Evolutionary conservation across 2,888 invertebrate genomes (phyloP).

Genomic region (Heliconius ismenius): DNA sequence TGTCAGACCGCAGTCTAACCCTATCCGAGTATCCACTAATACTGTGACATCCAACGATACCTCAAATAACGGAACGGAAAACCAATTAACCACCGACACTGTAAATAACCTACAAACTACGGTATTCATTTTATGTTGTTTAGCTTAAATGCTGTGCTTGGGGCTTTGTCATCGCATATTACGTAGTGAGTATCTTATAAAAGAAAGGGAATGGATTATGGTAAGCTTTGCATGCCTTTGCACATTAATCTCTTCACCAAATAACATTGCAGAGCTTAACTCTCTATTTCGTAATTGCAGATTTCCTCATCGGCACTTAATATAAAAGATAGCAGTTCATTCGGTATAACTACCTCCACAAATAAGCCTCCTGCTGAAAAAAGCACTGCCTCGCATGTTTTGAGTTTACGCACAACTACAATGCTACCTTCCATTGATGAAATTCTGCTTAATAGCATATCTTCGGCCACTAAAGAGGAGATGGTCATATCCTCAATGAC

Average conservation of each 20-base stretch:
- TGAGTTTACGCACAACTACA: conserved; percentile 80
- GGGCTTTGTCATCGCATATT: conserved; percentile 62
- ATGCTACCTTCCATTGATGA: conserved; percentile 83
- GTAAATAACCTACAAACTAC: conserved; percentile 80
- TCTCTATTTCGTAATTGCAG: conserved; percentile 79
- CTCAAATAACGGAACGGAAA: conserved; percentile 83
- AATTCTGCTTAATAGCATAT: conserved; percentile 83
- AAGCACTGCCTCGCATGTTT: conserved; percentile 82
- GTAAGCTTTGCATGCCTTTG: conserved; percentile 67
- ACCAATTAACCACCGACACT: conserved; percentile 78
- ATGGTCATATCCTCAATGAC: conserved; percentile 79
- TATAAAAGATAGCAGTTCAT: conserved; percentile 77
- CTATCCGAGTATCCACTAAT: conserved; percentile 85
- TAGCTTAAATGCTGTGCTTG: conserved; percentile 77
- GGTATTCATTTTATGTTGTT: conserved; percentile 80
- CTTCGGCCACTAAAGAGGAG: conserved; percentile 83
- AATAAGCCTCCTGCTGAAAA: conserved; percentile 74
- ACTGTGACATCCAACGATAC: conserved; percentile 82
- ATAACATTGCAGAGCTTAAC: conserved; percentile 69
- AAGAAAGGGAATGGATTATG: conserved; percentile 51
- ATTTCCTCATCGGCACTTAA: conserved; percentile 79
- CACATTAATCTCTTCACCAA: conserved; percentile 60
- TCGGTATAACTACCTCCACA: conserved; percentile 75
- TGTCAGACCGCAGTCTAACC: conserved; percentile 81
- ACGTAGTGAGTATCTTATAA: conserved; percentile 53